Conservation (phyloP, 1,140 invertebrate genomes). For the Hypsibius dujardini region DNA sequence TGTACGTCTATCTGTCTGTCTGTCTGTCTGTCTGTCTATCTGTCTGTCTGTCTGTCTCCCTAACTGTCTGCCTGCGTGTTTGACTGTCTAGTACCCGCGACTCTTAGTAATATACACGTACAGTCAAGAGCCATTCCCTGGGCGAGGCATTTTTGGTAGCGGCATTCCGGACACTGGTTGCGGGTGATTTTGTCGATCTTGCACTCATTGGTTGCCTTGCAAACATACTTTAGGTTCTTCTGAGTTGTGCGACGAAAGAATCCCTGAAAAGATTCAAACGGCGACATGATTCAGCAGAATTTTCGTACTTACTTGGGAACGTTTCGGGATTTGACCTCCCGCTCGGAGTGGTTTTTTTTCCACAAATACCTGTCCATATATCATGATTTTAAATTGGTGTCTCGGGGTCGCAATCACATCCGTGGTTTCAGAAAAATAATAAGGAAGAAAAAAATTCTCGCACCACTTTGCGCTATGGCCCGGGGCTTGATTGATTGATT, state of each 20-base stretch:
- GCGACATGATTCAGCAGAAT: background rate
- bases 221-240: constrained; percentile 29
- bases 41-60: no score
- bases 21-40: no score
- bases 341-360: no score
- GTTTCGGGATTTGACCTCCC: no score
- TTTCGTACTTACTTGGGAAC: background rate
- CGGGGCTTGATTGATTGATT: no score
- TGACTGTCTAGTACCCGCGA: background rate
- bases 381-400: no score
- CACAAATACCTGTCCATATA: no score
- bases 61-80: background rate
- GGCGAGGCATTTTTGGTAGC: constrained; percentile 31
- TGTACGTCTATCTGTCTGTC: no score
- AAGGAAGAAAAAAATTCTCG: no score
- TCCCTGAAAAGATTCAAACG: constrained; percentile 27
- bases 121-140: constrained; percentile 34
- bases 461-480: no score
- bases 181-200: constrained; percentile 31
- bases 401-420: no score
- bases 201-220: constrained; percentile 31
- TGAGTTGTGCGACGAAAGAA: constrained; percentile 34
- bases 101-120: constrained; percentile 21
- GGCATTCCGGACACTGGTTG: constrained; percentile 33
- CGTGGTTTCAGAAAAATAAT: no score